Percentiles rank a stretch among this genome's conserved stretches.
phyloP scores from a whole-genome alignment of 2,113 vertebrate species.

The Neomonachus schauinslandi region DNA sequence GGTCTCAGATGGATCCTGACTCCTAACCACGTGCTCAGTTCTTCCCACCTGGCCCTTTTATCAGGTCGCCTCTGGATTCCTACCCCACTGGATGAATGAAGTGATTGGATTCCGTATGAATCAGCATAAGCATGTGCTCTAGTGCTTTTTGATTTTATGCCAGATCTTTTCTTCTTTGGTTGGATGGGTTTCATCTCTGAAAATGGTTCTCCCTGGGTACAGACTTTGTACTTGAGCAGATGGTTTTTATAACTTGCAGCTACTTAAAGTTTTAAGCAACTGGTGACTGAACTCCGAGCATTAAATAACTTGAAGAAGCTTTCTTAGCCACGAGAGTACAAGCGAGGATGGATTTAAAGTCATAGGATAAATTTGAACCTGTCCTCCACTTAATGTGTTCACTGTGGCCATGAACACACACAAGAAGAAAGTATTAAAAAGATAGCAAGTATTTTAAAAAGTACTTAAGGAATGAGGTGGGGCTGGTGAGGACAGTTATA shows the following conservation, averaged over 20 bases:
- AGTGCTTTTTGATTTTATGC: neutral
- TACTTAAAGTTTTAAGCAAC: neutral
- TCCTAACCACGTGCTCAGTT: neutral
- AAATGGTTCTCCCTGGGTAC: neutral
- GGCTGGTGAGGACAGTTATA: neutral
- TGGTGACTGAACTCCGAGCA: neutral
- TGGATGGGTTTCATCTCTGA: neutral
- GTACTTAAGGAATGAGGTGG: neutral
- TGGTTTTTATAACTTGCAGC: constrained; percentile 6
- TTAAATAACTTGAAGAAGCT: neutral
- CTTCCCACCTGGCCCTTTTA: neutral
- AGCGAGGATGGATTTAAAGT: neutral
- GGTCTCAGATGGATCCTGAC: neutral
- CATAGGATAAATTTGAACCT: neutral
- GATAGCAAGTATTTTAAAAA: neutral
- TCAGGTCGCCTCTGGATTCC: neutral
- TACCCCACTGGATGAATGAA: no score
- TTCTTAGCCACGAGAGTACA: neutral
- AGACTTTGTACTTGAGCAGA: neutral
- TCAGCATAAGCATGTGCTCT: neutral
- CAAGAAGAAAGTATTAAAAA: neutral
- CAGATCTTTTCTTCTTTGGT: neutral
- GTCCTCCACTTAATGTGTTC: neutral
- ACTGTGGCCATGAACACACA: neutral
- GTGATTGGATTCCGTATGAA: neutral